Evolutionary conservation across 2,113 vertebrate genomes (phyloP).

Genomic region (Paramormyrops kingsleyae): DNA sequence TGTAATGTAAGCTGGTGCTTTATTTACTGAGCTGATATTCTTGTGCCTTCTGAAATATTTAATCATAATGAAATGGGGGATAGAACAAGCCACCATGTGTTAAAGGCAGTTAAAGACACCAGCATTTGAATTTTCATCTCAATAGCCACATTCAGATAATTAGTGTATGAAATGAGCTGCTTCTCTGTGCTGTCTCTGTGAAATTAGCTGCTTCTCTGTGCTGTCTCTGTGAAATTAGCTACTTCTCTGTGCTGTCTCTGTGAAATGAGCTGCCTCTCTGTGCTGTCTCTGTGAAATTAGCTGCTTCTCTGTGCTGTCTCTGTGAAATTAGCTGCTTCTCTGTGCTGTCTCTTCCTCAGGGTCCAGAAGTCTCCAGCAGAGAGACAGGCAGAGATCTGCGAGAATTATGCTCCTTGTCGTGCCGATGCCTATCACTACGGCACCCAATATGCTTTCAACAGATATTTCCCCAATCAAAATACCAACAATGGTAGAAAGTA

Average conservation of each 20-base stretch:
- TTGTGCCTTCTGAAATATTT: neutral
- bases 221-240: neutral
- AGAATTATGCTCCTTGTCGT: constrained; percentile 74
- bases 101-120: neutral
- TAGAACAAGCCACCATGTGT: neutral
- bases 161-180: neutral
- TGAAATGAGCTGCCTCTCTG: neutral
- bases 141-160: neutral
- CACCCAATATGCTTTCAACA: constrained; percentile 67
- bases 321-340: too few species aligned
- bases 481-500: constrained; percentile 10
- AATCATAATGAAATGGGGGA: neutral
- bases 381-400: constrained; percentile 73
- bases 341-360: constrained; percentile 38
- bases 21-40: neutral
- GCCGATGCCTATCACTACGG: constrained; percentile 60
- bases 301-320: too few species aligned
- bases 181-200: neutral
- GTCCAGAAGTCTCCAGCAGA: constrained; percentile 64
- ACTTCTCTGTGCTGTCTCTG: neutral
- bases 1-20: neutral
- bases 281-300: too few species aligned
- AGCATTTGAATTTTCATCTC: neutral
- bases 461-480: constrained; percentile 57
- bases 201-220: neutral